These are phyloP conservation scores for Sinhomidia bicolor DNA, from an alignment of 2,888 invertebrate genomes.

Conservation along the genomic window DNA sequence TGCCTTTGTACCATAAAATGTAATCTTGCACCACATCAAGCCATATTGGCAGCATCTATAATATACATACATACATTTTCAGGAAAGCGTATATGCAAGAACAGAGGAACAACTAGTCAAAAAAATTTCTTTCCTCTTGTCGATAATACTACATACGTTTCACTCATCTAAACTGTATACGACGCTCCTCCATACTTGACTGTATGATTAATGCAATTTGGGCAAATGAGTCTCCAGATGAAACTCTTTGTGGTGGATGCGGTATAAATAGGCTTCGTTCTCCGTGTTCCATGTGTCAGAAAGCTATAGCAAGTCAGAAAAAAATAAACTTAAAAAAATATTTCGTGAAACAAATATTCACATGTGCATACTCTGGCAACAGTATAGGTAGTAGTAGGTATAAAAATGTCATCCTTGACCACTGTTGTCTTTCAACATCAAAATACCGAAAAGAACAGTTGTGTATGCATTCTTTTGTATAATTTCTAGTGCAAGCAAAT, in stretches of 20 bases:
- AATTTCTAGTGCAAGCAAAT: slow-evolving; percentile 24
- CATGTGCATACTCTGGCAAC: no score
- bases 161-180: slow-evolving; percentile 12
- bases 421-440: background rate
- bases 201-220: slow-evolving; percentile 67
- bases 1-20: no score
- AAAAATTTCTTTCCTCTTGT: background rate
- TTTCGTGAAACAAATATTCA: no score
- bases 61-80: background rate
- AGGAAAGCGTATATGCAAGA: background rate
- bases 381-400: no score
- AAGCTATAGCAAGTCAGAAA: background rate
- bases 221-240: slow-evolving; percentile 60
- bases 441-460: background rate
- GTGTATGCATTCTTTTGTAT: background rate
- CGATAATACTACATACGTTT: background rate
- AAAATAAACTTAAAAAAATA: no score
- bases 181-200: slow-evolving; percentile 5
- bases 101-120: background rate
- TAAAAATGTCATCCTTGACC: background rate
- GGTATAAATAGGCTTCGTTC: no score
- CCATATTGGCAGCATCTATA: no score
- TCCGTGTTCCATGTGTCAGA: background rate
- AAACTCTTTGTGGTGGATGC: background rate
- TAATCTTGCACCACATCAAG: no score